Conservation (phyloP, 2,888 invertebrate genomes). For the Tiliacea aurago region DNA sequence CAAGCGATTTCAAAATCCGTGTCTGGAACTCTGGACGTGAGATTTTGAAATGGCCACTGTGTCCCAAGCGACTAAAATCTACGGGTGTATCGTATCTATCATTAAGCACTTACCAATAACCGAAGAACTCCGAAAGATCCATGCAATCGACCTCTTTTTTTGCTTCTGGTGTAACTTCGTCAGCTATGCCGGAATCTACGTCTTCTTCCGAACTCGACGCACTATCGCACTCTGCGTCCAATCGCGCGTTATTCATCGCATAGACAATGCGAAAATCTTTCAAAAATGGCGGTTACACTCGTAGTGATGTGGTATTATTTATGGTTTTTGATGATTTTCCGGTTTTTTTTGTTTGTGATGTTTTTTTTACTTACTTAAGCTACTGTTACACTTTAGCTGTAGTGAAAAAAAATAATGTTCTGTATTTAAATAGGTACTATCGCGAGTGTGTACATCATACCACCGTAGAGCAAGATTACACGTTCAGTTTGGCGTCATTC, state of each 20-base stretch:
- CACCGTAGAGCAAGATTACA: no score
- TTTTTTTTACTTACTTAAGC: conserved; percentile 1
- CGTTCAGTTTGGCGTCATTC: no score
- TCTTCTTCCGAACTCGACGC: conserved; percentile 83
- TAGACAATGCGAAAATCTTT: conserved; percentile 34
- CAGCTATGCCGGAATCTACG: conserved; percentile 86
- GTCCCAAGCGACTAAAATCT: no score
- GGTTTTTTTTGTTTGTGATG: background rate
- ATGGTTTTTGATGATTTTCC: conserved; percentile 18
- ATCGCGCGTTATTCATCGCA: conserved; percentile 75
- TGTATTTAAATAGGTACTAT: background rate
- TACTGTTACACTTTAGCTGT: background rate
- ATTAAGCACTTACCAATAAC: conserved; percentile 82
- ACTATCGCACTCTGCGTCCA: conserved; percentile 75
- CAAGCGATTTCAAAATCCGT: no score
- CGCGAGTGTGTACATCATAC: no score
- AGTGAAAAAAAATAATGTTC: background rate
- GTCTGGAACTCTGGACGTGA: no score
- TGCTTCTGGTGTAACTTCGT: conserved; percentile 72
- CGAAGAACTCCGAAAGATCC: conserved; percentile 85
- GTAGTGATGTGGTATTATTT: conserved; percentile 24
- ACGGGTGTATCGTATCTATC: no score
- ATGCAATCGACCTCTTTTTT: conserved; percentile 81
- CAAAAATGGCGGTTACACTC: conserved; percentile 25
- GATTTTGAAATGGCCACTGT: no score